Percentiles rank a stretch among this genome's conserved stretches.
Evolutionary conservation across 2,113 vertebrate genomes (phyloP).

Genomic region (Spea multiplicata): DNA sequence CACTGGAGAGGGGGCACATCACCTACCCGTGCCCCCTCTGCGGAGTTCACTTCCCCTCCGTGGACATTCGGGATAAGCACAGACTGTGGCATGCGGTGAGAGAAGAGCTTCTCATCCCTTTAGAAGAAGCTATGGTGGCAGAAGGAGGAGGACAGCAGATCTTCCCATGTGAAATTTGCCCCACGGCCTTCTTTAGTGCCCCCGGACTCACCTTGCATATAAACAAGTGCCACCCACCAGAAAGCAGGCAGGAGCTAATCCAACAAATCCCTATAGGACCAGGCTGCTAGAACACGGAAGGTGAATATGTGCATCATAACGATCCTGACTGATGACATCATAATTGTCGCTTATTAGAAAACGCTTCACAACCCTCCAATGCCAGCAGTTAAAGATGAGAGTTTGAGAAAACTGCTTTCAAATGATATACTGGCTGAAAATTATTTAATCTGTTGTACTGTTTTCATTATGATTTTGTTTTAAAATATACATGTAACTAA

Average conservation of each 20-base stretch:
- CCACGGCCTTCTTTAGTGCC: slow-evolving; percentile 88
- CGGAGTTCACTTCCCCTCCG: slow-evolving; percentile 84
- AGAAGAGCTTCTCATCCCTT: slow-evolving; percentile 76
- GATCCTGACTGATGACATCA: too few species aligned
- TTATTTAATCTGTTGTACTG: too few species aligned
- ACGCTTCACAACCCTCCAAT: too few species aligned
- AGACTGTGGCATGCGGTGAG: slow-evolving; percentile 87
- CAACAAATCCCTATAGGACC: slow-evolving; percentile 75
- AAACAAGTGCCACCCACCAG: slow-evolving; percentile 86
- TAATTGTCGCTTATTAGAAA: too few species aligned
- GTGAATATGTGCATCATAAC: not conserved
- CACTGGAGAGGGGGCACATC: slow-evolving; percentile 59
- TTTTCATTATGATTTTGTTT: too few species aligned
- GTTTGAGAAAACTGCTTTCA: not conserved
- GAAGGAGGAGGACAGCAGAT: slow-evolving; percentile 66
- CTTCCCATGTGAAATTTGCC: slow-evolving; percentile 86
- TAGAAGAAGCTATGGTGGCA: slow-evolving; percentile 57
- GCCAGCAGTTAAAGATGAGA: not conserved
- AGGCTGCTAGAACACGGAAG: slow-evolving; percentile 65
- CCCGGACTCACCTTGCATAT: slow-evolving; percentile 86
- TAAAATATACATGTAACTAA: too few species aligned
- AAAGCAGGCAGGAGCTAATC: slow-evolving; percentile 79
- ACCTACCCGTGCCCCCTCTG: slow-evolving; percentile 83
- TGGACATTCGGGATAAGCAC: slow-evolving; percentile 86
- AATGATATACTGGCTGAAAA: not conserved